Evolutionary conservation across 2,113 vertebrate genomes (phyloP).

Genomic region (Chunga burmeisteri): DNA sequence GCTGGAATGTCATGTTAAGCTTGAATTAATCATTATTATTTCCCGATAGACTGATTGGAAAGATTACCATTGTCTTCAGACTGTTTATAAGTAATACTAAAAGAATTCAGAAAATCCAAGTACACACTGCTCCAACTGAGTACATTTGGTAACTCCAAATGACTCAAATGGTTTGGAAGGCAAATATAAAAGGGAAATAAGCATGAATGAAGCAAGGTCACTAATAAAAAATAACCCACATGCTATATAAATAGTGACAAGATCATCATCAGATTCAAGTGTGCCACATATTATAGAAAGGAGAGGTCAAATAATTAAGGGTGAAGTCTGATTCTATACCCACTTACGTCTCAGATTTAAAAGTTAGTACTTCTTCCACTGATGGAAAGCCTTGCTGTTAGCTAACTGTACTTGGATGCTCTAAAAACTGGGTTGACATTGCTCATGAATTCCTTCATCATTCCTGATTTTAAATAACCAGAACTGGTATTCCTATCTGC

Average conservation of each 20-base stretch:
- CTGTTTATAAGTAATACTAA: neutral
- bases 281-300: neutral
- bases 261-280: neutral
- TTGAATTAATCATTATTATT: neutral
- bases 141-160: neutral
- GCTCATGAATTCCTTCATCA: neutral
- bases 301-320: neutral
- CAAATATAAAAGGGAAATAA: neutral
- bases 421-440: neutral
- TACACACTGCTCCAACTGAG: neutral
- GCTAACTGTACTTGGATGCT: neutral
- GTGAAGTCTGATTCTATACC: neutral
- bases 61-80: neutral
- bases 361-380: neutral
- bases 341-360: neutral
- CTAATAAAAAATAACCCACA: neutral
- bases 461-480: neutral
- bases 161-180: neutral
- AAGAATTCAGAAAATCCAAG: neutral
- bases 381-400: neutral
- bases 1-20: neutral
- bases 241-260: neutral
- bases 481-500: neutral
- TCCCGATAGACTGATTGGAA: neutral
- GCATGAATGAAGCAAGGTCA: neutral